A percentile compares a stretch with the other conserved stretches of the same genome.
These are phyloP conservation scores for Gastracanthus pulcherrimus DNA, from an alignment of 2,888 invertebrate species.

Conservation along the genomic window DNA sequence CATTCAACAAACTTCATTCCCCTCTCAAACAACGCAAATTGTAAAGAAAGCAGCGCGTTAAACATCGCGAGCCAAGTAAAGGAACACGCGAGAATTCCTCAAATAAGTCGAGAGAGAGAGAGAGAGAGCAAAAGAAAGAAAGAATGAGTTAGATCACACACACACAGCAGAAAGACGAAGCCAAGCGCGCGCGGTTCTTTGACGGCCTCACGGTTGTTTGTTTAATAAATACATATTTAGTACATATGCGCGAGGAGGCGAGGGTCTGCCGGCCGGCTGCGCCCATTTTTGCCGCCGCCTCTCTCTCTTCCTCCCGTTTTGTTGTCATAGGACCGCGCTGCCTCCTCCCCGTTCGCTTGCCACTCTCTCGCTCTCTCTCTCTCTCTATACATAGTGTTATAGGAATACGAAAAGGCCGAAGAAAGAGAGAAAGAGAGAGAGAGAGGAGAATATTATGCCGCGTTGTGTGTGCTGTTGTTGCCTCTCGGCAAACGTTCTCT, in stretches of 20 bases:
- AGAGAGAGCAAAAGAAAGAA: neutral
- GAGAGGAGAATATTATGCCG: constrained; percentile 39
- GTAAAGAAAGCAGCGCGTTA: constrained; percentile 1
- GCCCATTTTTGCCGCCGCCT: constrained; percentile 71
- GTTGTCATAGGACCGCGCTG: constrained; percentile 75
- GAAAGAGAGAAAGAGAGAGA: neutral
- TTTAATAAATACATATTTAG: constrained; percentile 77
- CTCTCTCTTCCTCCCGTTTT: constrained; percentile 59
- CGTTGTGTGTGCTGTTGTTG: too few relatives aligned
- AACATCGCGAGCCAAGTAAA: neutral
- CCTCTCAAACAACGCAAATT: neutral
- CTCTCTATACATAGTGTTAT: constrained; percentile 28
- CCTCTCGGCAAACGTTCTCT: constrained; percentile 35
- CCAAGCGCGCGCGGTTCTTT: constrained; percentile 61
- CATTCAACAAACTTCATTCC: neutral
- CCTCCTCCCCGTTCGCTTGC: constrained; percentile 49
- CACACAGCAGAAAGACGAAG: constrained; percentile 49
- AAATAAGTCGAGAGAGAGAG: neutral
- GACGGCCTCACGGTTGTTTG: constrained; percentile 71
- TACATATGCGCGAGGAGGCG: constrained; percentile 63
- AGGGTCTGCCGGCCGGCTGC: constrained; percentile 71
- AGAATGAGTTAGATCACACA: constrained; percentile 39
- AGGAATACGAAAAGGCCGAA: constrained; percentile 25
- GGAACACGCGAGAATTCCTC: neutral
- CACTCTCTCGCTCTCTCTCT: constrained; percentile 1